Percentiles rank a stretch among this genome's conserved stretches.
Evolutionary conservation across 1,140 invertebrate species (phyloP).

Genomic region (Scaptodrosophila lebanonensis): DNA sequence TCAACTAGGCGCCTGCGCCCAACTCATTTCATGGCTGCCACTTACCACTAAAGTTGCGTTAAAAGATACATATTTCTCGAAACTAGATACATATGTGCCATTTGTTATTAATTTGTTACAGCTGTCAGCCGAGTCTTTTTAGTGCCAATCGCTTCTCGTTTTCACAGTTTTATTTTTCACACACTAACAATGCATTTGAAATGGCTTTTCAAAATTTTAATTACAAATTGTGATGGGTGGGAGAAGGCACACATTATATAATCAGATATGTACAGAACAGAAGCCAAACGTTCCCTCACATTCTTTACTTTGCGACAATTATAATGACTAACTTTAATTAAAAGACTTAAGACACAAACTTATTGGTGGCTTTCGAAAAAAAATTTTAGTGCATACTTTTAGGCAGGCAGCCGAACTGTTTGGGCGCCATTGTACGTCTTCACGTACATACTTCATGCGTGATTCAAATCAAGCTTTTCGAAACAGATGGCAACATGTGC

Average conservation of each 20-base stretch:
- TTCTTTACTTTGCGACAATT: too few relatives aligned
- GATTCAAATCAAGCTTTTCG: too few relatives aligned
- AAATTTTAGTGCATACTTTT: constrained; percentile 27
- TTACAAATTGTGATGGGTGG: not conserved
- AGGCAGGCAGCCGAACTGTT: too few relatives aligned
- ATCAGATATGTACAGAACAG: too few relatives aligned
- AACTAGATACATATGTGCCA: constrained; percentile 8
- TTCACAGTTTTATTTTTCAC: constrained; percentile 12
- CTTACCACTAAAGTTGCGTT: too few relatives aligned
- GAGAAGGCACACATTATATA: too few relatives aligned
- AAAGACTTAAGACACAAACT: constrained; percentile 59
- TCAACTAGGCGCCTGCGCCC: too few relatives aligned
- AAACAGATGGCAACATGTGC: too few relatives aligned
- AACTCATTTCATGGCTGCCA: too few relatives aligned
- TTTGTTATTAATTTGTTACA: constrained; percentile 43
- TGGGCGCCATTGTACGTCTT: too few relatives aligned
- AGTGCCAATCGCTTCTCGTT: constrained; percentile 23
- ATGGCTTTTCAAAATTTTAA: constrained; percentile 19
- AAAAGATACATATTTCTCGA: constrained; percentile 63
- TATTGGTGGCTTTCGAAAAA: not conserved
- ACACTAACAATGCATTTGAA: constrained; percentile 1
- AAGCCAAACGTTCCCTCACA: too few relatives aligned
- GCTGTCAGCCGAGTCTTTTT: constrained; percentile 35
- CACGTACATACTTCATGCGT: too few relatives aligned
- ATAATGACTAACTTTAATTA: constrained; percentile 15